A percentile compares a stretch with the other conserved stretches of the same genome.
Conservation (phyloP, 2,797 vertebrate species). For the Sebastes reedi region DNA sequence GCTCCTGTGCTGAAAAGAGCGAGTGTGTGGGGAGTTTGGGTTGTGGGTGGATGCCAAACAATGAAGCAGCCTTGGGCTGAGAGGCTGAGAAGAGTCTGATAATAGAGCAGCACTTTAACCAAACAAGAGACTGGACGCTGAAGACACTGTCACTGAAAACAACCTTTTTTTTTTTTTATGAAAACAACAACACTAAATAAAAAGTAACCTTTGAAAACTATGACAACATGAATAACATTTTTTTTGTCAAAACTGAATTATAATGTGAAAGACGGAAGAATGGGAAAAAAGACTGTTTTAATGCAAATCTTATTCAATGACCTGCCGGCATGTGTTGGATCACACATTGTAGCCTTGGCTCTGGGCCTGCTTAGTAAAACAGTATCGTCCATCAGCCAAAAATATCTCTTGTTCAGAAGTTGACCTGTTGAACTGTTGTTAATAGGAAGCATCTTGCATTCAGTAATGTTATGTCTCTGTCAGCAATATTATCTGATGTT, state of each 20-base stretch:
- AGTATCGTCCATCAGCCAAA: background rate
- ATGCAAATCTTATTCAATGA: background rate
- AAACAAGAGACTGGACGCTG: background rate
- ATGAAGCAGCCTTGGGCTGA: constrained; percentile 22
- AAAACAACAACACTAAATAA: background rate
- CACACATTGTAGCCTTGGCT: background rate
- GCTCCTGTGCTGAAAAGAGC: constrained; percentile 5
- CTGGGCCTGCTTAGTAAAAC: background rate
- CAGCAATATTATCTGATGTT: background rate
- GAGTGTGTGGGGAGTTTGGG: background rate
- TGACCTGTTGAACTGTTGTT: background rate
- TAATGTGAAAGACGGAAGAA: background rate
- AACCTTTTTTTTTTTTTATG: background rate
- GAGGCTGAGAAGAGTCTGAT: constrained; percentile 26
- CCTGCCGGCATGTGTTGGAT: background rate
- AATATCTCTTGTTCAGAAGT: background rate
- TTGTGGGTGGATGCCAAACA: constrained; percentile 33
- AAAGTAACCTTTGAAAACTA: background rate
- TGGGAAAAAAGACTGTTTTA: background rate
- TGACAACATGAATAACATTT: background rate
- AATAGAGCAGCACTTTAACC: constrained; percentile 8
- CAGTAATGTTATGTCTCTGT: background rate
- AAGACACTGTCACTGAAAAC: background rate
- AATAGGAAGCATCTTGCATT: background rate
- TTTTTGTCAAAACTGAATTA: background rate